These are phyloP conservation scores for Sebastolobus alascanus DNA, from an alignment of 2,797 vertebrate genomes.

Conservation along the genomic window DNA sequence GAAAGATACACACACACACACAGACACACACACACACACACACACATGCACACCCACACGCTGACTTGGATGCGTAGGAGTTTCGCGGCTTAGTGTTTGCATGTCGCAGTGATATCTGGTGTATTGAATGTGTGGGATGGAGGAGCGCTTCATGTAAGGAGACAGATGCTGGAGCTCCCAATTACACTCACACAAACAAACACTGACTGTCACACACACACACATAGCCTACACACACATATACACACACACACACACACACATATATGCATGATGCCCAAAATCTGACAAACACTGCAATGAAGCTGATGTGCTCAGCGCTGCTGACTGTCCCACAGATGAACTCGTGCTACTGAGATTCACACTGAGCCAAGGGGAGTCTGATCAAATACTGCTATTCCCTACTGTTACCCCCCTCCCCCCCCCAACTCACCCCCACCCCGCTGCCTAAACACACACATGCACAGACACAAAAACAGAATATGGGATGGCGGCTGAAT, in stretches of 20 bases:
- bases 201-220: neutral
- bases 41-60: constrained; percentile 14
- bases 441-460: constrained; percentile 29
- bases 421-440: neutral
- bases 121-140: constrained; percentile 63
- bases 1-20: constrained; percentile 31
- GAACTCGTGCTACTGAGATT: constrained; percentile 82
- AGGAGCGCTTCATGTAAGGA: constrained; percentile 52
- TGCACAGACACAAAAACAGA: constrained; percentile 48
- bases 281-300: constrained; percentile 62
- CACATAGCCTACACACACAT: constrained; percentile 35
- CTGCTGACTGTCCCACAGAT: constrained; percentile 73
- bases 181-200: constrained; percentile 10
- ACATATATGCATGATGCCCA: constrained; percentile 32
- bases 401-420: constrained; percentile 60
- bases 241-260: constrained; percentile 25
- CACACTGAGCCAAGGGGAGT: constrained; percentile 75
- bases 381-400: constrained; percentile 83
- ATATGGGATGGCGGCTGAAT: constrained; percentile 63
- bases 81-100: constrained; percentile 58
- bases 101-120: constrained; percentile 43
- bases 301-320: constrained; percentile 59
- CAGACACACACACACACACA: constrained; percentile 21
- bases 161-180: constrained; percentile 54
- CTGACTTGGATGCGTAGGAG: constrained; percentile 44